Conservation (phyloP, 2,888 invertebrate species). For the Hermodice carunculata region DNA sequence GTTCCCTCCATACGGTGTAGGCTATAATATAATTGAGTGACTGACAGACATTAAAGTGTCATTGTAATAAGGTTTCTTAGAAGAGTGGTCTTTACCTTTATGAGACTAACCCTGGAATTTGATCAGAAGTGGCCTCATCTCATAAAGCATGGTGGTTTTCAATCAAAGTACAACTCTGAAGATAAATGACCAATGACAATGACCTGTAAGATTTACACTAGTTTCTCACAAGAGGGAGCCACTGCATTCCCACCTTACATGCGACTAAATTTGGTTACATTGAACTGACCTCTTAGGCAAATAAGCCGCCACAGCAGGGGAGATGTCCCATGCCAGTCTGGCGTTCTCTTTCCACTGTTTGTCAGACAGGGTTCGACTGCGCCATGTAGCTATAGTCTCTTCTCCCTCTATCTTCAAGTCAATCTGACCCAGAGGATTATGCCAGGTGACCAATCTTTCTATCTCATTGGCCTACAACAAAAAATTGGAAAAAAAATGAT, state of each 20-base stretch:
- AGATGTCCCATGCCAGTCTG: conserved; percentile 96
- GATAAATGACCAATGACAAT: no score
- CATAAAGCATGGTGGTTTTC: no score
- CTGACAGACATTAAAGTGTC: neutral
- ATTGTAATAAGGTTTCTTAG: neutral
- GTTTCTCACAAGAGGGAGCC: no score
- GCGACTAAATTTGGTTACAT: no score
- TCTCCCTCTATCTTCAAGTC: conserved; percentile 82
- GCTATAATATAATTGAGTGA: no score
- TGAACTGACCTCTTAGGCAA: no score
- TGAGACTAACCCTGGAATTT: no score
- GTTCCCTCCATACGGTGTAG: no score
- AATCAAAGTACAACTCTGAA: no score
- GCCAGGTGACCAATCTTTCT: conserved; percentile 94
- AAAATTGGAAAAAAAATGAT: neutral
- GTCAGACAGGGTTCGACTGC: conserved; percentile 78
- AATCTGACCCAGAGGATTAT: conserved; percentile 88
- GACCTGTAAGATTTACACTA: no score
- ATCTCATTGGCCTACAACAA: conserved; percentile 76
- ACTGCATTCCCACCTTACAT: no score
- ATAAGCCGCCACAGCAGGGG: conserved; percentile 91
- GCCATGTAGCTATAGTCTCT: conserved; percentile 86
- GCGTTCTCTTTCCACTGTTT: conserved; percentile 81
- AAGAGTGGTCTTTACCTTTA: neutral
- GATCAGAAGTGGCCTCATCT: no score